Conservation (phyloP, 2,113 vertebrate species). For the Otus sunia region DNA sequence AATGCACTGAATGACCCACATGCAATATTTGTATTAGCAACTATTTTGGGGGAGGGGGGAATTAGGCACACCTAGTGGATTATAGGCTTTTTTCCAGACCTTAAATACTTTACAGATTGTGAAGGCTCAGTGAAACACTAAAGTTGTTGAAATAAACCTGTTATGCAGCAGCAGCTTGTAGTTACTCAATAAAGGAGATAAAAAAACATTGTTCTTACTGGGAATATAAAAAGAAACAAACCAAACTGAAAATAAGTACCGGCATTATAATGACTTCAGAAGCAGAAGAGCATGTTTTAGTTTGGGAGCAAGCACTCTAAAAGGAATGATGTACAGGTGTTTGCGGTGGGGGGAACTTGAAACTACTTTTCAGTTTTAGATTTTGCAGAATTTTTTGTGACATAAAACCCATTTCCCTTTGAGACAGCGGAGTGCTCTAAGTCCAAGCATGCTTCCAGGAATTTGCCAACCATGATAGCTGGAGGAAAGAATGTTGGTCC, state of each 20-base stretch:
- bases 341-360: background rate
- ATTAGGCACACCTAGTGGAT: slow-evolving; percentile 1
- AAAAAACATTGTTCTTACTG: slow-evolving; percentile 42
- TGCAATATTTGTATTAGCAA: slow-evolving; percentile 53
- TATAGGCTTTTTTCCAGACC: background rate
- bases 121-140: slow-evolving; percentile 9
- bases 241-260: background rate
- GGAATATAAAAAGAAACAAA: slow-evolving; percentile 9
- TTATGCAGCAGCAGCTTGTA: slow-evolving; percentile 47
- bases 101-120: background rate
- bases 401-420: background rate
- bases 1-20: slow-evolving; percentile 18
- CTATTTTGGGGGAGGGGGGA: background rate
- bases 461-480: background rate
- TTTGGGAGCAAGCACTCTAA: background rate
- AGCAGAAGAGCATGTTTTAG: background rate
- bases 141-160: background rate
- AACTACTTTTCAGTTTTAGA: background rate
- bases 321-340: background rate
- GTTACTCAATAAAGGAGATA: slow-evolving; percentile 28
- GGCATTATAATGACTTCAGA: background rate
- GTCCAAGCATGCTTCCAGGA: background rate
- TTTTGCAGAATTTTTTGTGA: background rate
- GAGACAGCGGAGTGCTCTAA: background rate
- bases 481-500: background rate